Percentiles rank a stretch among this genome's conserved stretches.
phyloP scores from a whole-genome alignment of 2,797 vertebrate genomes.

The Parauchenoglanis punctatus region DNA sequence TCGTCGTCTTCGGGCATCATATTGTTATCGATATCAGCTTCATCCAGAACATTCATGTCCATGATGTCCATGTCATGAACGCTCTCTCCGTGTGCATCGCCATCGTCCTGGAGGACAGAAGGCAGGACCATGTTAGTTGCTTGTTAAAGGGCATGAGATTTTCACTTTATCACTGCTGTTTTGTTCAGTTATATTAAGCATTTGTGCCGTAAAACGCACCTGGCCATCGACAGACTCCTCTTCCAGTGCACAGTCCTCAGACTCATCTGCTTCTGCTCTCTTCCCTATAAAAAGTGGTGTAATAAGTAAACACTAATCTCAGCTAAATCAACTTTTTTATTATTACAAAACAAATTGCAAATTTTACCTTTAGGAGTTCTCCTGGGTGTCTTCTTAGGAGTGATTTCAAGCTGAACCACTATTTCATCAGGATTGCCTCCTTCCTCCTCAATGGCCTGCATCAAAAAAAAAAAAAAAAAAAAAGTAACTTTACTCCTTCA shows the following conservation, averaged over 20 bases:
- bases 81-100: slow-evolving; percentile 79
- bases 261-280: slow-evolving; percentile 81
- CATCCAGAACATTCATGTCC: slow-evolving; percentile 86
- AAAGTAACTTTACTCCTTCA: background rate
- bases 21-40: slow-evolving; percentile 83
- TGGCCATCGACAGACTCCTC: slow-evolving; percentile 87
- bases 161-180: background rate
- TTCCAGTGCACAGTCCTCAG: slow-evolving; percentile 84
- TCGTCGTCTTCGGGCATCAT: slow-evolving; percentile 76
- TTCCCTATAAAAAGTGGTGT: slow-evolving; percentile 70
- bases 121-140: background rate
- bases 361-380: slow-evolving; percentile 83
- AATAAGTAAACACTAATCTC: background rate
- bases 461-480: background rate
- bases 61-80: slow-evolving; percentile 88
- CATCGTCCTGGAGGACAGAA: slow-evolving; percentile 76
- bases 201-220: slow-evolving; percentile 67
- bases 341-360: background rate
- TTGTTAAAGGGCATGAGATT: background rate
- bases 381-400: slow-evolving; percentile 79
- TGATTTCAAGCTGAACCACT: slow-evolving; percentile 74
- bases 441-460: slow-evolving; percentile 91
- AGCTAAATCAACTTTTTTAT: background rate
- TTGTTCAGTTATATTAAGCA: background rate
- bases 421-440: slow-evolving; percentile 91